These are phyloP conservation scores for Hippocampus comes DNA, from an alignment of 2,113 vertebrate species.

Conservation along the genomic window DNA sequence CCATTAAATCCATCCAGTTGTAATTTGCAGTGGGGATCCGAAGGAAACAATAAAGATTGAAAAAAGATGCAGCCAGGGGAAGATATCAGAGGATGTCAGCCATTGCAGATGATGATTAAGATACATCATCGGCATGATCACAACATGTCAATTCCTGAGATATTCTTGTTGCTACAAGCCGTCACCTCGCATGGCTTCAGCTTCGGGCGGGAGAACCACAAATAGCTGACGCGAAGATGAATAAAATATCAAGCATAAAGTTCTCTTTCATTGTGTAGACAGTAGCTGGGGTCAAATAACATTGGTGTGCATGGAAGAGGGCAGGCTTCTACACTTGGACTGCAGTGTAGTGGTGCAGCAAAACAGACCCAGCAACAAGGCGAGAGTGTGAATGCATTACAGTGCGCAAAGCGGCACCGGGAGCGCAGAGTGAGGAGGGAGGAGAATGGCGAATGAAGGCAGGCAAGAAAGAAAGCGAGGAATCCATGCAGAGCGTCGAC, in stretches of 20 bases:
- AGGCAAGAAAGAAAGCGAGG: conserved; percentile 15
- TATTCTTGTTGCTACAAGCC: conserved; percentile 19
- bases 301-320: conserved; percentile 29
- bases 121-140: conserved; percentile 39
- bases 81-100: conserved; percentile 35
- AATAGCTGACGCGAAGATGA: not conserved
- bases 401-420: conserved; percentile 53
- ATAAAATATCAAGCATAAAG: not conserved
- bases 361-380: conserved; percentile 46
- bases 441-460: conserved; percentile 49
- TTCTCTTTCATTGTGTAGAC: not conserved
- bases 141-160: conserved; percentile 36
- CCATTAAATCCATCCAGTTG: conserved; percentile 34
- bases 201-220: conserved; percentile 10
- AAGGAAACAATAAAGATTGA: conserved; percentile 46
- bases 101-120: conserved; percentile 28
- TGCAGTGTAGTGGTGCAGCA: conserved; percentile 58
- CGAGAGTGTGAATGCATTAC: conserved; percentile 47
- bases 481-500: conserved; percentile 26
- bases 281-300: conserved; percentile 15
- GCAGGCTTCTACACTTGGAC: conserved; percentile 46
- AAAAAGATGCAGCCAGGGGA: conserved; percentile 29
- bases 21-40: conserved; percentile 33
- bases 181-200: conserved; percentile 4
- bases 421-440: conserved; percentile 44